Percentiles rank a stretch among this genome's conserved stretches.
These are phyloP conservation scores for Lochmaea crataegi DNA, from an alignment of 2,888 invertebrate species.

Conservation along the genomic window DNA sequence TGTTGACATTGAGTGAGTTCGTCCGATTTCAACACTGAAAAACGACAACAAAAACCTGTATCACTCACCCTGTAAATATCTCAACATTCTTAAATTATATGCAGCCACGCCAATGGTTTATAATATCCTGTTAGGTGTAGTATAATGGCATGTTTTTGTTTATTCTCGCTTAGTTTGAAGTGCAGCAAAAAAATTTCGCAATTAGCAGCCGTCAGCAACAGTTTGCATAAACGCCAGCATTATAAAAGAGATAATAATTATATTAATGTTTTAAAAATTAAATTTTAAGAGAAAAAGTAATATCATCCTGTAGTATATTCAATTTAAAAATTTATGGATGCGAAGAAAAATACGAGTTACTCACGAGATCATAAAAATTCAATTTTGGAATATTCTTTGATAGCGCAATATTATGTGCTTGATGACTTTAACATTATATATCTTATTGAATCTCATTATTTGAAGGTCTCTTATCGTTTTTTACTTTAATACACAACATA, in stretches of 20 bases:
- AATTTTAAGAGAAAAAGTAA: background rate
- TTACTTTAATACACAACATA: too few species aligned
- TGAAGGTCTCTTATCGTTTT: too few species aligned
- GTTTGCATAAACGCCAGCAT: slow-evolving; percentile 20
- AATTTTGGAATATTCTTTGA: background rate
- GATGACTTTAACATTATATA: too few species aligned
- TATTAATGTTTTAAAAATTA: slow-evolving; percentile 13
- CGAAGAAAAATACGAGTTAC: slow-evolving; percentile 10
- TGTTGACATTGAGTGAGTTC: too few species aligned
- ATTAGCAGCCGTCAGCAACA: slow-evolving; percentile 20
- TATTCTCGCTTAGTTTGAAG: slow-evolving; percentile 23
- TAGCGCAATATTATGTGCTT: too few species aligned
- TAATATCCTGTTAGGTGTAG: slow-evolving; percentile 2
- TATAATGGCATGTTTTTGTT: slow-evolving; percentile 24
- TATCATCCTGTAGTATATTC: background rate
- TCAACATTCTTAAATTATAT: too few species aligned
- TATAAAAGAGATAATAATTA: slow-evolving; percentile 4
- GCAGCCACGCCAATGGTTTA: background rate
- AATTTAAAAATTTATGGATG: background rate
- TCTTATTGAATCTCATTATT: too few species aligned
- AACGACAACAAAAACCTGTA: too few species aligned
- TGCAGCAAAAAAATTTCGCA: slow-evolving; percentile 17
- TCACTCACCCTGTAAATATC: background rate
- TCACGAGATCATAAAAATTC: slow-evolving; percentile 10
- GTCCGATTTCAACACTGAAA: too few species aligned